Base-by-base conservation (phyloP, 2,888 invertebrate species). In the Chalcis sispes region DNA sequence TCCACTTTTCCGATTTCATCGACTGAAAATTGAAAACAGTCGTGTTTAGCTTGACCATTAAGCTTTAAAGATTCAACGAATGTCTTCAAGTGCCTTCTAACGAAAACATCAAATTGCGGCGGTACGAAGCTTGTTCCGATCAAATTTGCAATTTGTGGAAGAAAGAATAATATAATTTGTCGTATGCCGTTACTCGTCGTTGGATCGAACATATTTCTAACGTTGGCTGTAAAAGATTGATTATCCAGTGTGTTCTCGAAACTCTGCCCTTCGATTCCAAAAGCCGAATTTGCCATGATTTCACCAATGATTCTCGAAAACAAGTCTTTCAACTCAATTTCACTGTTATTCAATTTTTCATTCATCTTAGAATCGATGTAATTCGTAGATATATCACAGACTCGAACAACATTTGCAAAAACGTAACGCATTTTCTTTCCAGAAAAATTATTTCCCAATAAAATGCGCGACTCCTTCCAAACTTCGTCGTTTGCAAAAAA, bases 11-110 rank as follows among this genome's bases (percentile, higher is more conserved):
- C 78, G 8, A 64, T 75, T 77, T 76, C 70, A n/a, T 75, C 64
- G 10, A 70, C 36, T 7, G 52, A 52, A 52, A 64, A 70, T 13
- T 70, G 62, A n/a, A 83, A 88, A 72, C 91, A 91, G 79, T 92
- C 90, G 80, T 78, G 86, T 81, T 79, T 74, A 0, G 0, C 89
- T 74, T 15, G 84, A 80, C 69, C 84, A 82, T 79, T 87, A 79
- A 40, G 66, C 5, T 42, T 67, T 40, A 87, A 77, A 0, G 74
- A 5, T 1, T 78, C 52, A 0, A 88, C 62, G 4, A 86, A 80
- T 0, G 81, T 78, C 7, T 36, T 62, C 0, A 86, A 79, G 0
- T 82, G 48, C 0, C 72, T 50, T 1, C 81, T 70, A 50, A 89
- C 84, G 61, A 83, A 85, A 0, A 2, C 1, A 8, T 85, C 82